A percentile compares a stretch with the other conserved stretches of the same genome.
These are phyloP conservation scores for Rhodophaea formosa DNA, from an alignment of 2,888 invertebrate species.

Conservation along the genomic window DNA sequence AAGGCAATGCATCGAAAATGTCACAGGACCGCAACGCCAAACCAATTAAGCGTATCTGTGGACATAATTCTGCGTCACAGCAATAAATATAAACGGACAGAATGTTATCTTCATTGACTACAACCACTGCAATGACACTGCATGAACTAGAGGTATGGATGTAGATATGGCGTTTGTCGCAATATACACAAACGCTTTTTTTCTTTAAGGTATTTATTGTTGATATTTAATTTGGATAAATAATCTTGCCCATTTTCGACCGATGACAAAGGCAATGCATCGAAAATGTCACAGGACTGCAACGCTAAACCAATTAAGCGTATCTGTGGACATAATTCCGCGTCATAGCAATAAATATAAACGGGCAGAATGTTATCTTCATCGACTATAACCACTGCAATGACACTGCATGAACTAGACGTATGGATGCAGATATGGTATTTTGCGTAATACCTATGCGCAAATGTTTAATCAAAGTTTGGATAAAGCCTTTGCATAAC, in stretches of 20 bases:
- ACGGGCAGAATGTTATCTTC: conserved; percentile 4
- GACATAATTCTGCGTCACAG: conserved; percentile 54
- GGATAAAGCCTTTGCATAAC: too few species aligned
- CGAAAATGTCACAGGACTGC: conserved; percentile 75
- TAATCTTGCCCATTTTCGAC: conserved; percentile 59
- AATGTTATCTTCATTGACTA: conserved; percentile 18
- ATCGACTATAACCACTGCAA: conserved; percentile 30
- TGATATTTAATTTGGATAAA: conserved; percentile 64
- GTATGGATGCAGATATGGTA: not conserved
- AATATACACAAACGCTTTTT: too few species aligned
- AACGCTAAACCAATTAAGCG: conserved; percentile 77
- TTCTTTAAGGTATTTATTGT: conserved; percentile 39
- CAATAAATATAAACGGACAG: not conserved
- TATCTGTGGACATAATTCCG: conserved; percentile 70
- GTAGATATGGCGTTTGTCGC: not conserved
- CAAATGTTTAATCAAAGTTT: too few species aligned
- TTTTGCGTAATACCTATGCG: too few species aligned
- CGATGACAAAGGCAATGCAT: conserved; percentile 76
- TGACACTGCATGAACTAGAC: not conserved
- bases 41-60: conserved; percentile 77
- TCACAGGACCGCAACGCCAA: conserved; percentile 74
- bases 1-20: conserved; percentile 76
- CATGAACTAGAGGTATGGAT: not conserved
- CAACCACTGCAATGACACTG: conserved; percentile 26
- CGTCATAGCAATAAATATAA: conserved; percentile 15